Evolutionary conservation across 2,888 invertebrate genomes (phyloP), one percentile per base, ranked within the genome.

Genomic region (Hemaris fuciformis): DNA sequence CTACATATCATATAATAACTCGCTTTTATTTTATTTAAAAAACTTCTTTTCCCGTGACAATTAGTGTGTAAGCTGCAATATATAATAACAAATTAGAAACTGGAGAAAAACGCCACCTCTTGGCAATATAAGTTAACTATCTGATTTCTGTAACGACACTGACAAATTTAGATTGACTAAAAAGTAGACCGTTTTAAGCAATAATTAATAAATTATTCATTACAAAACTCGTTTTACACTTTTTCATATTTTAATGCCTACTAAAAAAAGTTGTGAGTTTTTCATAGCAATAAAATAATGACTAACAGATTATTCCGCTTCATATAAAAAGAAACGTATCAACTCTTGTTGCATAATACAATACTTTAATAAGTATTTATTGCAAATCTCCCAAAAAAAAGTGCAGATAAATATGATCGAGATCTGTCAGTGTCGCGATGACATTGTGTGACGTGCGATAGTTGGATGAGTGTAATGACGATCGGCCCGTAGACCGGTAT

Each of bases 401-500:
- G 3, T 48, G 0, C 15, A 25, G 25, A 15, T 1, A 23, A 5
- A 1, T 8, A 22, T 22, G 13, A 13, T 45, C 3, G n/a, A 27
- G 27, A 31, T n/a, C 18, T 53, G 27, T 53, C 53, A 53, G 53
- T 18, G 27, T 31, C 18, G 48, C n/a, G 18, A 18, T 42, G 18
- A n/a, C n/a, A n/a, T n/a, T 23, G 18, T 58, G 58, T 42, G 42
- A 58, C 5, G 22, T 42, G 41, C 41, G 57, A 41, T 22, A 41
- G 20, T 25, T 25, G 34, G 38, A n/a, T 42, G 41, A 27, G 13
- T 59, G 58, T 59, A 42, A 53, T 62, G 57, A 59, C 62, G 60
- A 43, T 62, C 53, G 48, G 64, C 66, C 56, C 61, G 69, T 75
- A 75, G 77, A 67, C 66, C 65, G 73, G 80, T 79, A 77, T 88